Evolutionary conservation across 2,113 vertebrate genomes (phyloP).

Genomic region (Agelaius tricolor): DNA sequence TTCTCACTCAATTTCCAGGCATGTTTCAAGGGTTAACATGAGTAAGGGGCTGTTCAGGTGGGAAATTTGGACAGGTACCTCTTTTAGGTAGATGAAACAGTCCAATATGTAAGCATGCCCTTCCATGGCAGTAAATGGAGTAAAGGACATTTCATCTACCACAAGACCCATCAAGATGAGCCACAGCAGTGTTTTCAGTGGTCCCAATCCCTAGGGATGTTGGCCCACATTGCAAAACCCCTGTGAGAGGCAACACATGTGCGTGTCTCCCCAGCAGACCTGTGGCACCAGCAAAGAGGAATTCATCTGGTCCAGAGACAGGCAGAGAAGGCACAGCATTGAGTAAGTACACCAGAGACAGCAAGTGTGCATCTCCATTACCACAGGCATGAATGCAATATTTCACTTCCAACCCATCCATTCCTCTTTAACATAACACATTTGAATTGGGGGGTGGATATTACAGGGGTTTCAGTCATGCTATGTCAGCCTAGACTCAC

Average conservation of each 20-base stretch:
- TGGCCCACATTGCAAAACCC: neutral
- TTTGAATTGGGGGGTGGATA: neutral
- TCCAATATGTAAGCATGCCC: neutral
- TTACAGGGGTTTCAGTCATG: neutral
- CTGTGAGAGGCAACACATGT: neutral
- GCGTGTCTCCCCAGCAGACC: neutral
- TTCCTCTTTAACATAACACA: neutral
- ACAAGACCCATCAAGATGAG: neutral
- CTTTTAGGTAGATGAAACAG: neutral
- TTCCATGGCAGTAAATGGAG: neutral
- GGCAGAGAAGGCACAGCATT: neutral
- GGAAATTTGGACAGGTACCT: neutral
- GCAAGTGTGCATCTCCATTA: neutral
- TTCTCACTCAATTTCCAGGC: neutral
- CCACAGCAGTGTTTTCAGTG: neutral
- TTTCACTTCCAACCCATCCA: neutral
- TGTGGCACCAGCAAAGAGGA: neutral
- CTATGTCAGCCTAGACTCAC: neutral
- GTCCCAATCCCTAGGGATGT: neutral
- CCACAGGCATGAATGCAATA: neutral
- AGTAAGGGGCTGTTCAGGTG: neutral
- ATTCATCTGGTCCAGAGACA: neutral
- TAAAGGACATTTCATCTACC: neutral
- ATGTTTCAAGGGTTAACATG: neutral
- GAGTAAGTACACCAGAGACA: neutral